These are phyloP conservation scores for Ommatoiulus sabulosus DNA, from an alignment of 2,888 invertebrate species.

Conservation along the genomic window DNA sequence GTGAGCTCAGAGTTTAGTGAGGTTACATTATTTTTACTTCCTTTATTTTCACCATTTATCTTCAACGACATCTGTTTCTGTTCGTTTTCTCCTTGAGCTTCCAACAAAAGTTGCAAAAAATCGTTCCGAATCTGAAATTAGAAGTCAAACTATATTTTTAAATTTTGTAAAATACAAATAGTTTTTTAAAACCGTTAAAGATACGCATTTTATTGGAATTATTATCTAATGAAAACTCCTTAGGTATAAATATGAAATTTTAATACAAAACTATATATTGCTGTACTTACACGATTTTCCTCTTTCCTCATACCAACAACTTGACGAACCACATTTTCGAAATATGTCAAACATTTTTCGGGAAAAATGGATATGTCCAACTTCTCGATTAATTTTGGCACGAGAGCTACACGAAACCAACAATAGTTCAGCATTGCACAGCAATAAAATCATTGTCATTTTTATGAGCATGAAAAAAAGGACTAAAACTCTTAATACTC, in stretches of 20 bases:
- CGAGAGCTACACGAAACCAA: not conserved
- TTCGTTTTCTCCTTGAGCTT: slow-evolving; percentile 39
- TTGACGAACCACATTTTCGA: slow-evolving; percentile 52
- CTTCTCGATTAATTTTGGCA: slow-evolving; percentile 49
- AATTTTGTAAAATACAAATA: not conserved
- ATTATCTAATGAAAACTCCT: too few relatives aligned
- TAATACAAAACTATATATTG: not conserved
- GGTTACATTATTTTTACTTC: not conserved
- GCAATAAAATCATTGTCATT: not conserved
- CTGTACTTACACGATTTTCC: slow-evolving; percentile 38
- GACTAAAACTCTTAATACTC: not conserved
- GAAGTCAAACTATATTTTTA: not conserved
- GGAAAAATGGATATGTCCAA: slow-evolving; percentile 50
- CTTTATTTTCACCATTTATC: not conserved
- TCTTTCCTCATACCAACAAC: slow-evolving; percentile 39
- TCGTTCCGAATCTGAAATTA: slow-evolving; percentile 25
- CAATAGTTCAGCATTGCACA: not conserved
- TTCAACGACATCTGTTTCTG: not conserved
- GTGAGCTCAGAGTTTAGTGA: not conserved
- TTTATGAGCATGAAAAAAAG: not conserved
- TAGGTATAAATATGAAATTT: too few relatives aligned
- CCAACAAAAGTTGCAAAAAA: slow-evolving; percentile 55
- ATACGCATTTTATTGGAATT: too few relatives aligned
- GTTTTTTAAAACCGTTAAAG: not conserved
- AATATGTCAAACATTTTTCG: slow-evolving; percentile 47